Evolutionary conservation across 2,888 invertebrate species (phyloP).

Genomic region (Leptopilina syphax): DNA sequence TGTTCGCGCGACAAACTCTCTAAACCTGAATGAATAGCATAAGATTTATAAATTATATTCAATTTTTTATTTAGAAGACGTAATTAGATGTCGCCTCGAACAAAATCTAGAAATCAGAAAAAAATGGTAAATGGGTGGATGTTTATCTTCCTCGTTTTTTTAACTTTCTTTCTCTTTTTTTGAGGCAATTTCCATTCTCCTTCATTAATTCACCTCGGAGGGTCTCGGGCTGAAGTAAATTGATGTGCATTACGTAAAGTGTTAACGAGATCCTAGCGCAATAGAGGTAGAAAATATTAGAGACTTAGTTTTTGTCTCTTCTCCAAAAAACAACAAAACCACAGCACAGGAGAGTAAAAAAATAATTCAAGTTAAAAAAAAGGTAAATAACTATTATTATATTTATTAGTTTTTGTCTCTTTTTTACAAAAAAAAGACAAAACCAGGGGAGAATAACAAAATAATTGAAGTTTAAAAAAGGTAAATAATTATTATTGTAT

Average conservation of each 20-base stretch:
- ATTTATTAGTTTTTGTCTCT: too few relatives aligned
- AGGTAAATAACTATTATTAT: too few relatives aligned
- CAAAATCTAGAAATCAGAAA: slow-evolving; percentile 14
- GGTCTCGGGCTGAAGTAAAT: slow-evolving; percentile 50
- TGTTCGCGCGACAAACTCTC: too few relatives aligned
- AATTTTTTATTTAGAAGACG: slow-evolving; percentile 7
- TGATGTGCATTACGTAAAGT: slow-evolving; percentile 57
- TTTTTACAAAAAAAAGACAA: too few relatives aligned
- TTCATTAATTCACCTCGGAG: slow-evolving; percentile 30
- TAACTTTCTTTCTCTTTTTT: background rate
- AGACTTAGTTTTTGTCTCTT: slow-evolving; percentile 34
- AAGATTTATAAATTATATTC: background rate
- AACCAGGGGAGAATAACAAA: too few relatives aligned
- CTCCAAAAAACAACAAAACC: background rate
- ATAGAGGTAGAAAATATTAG: slow-evolving; percentile 33
- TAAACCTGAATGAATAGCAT: background rate
- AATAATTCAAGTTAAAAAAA: too few relatives aligned
- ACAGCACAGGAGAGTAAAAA: background rate
- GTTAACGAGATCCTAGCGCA: slow-evolving; percentile 56
- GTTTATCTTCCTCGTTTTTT: background rate
- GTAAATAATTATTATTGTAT: too few relatives aligned
- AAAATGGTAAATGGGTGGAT: slow-evolving; percentile 6
- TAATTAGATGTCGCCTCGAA: slow-evolving; percentile 6
- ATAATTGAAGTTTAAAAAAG: too few relatives aligned
- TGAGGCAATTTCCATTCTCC: slow-evolving; percentile 7